These are phyloP conservation scores for Mycalesis mineus DNA, from an alignment of 2,888 invertebrate species.

Conservation along the genomic window DNA sequence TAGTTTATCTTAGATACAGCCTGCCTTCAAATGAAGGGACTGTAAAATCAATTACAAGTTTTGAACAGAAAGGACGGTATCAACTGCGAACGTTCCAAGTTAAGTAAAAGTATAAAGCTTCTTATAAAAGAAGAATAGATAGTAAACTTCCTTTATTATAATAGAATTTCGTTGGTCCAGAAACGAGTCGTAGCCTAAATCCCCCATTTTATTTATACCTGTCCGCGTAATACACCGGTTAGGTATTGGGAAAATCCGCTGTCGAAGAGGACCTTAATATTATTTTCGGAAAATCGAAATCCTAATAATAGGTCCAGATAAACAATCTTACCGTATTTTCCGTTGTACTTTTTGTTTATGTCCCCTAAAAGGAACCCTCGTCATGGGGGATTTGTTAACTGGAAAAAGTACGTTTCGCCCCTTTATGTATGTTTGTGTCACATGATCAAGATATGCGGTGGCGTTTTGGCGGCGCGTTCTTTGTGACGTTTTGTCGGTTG, in stretches of 20 bases:
- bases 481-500: conserved; percentile 2
- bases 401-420: conserved; percentile 70
- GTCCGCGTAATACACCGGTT: not conserved
- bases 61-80: too few species aligned
- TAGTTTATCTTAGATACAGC: too few species aligned
- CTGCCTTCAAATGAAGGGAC: too few species aligned
- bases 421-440: conserved; percentile 68
- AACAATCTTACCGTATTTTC: conserved; percentile 60
- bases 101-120: too few species aligned
- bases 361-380: conserved; percentile 67
- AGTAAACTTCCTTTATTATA: not conserved
- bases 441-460: conserved; percentile 43
- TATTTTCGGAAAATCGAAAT: conserved; percentile 45
- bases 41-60: too few species aligned
- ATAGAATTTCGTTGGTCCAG: not conserved
- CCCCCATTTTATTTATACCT: not conserved
- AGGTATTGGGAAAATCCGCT: not conserved
- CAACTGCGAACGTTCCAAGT: too few species aligned
- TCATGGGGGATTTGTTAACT: conserved; percentile 74
- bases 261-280: not conserved
- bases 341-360: conserved; percentile 64
- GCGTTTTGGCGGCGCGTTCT: not conserved
- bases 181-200: not conserved
- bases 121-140: too few species aligned
- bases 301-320: conserved; percentile 42